phyloP scores from a whole-genome alignment of 2,113 vertebrate genomes.

The Amphiprion percula region DNA sequence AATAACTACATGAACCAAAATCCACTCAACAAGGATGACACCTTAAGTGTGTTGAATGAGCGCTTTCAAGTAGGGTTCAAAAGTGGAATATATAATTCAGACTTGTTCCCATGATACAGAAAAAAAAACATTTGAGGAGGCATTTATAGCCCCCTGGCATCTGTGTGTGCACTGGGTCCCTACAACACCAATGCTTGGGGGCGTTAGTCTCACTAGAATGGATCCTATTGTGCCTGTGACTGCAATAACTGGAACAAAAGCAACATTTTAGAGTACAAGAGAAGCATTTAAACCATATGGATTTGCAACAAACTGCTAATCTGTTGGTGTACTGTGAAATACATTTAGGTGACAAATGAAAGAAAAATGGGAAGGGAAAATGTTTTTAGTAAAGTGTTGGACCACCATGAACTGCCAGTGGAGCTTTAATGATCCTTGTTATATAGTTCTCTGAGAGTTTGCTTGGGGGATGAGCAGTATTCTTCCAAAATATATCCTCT shows the following conservation, averaged over 20 bases:
- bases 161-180: not conserved
- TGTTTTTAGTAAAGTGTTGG: not conserved
- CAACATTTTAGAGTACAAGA: not conserved
- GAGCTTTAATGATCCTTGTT: conserved; percentile 6
- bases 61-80: conserved; percentile 10
- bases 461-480: not conserved
- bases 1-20: conserved; percentile 37
- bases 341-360: conserved; percentile 13
- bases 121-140: conserved; percentile 4
- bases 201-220: not conserved
- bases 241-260: conserved; percentile 11
- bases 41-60: conserved; percentile 16
- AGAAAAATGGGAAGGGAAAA: not conserved
- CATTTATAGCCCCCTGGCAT: conserved; percentile 16
- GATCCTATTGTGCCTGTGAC: conserved; percentile 9
- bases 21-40: conserved; percentile 26
- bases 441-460: not conserved
- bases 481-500: not conserved
- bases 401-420: not conserved
- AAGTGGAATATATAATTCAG: conserved; percentile 13
- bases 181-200: conserved; percentile 4
- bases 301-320: conserved; percentile 14
- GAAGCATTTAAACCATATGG: conserved; percentile 22
- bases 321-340: conserved; percentile 5
- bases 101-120: not conserved